A percentile compares a stretch with the other conserved stretches of the same genome.
Evolutionary conservation across 2,888 invertebrate genomes (phyloP).

Genomic region (Penaeus monodon): DNA sequence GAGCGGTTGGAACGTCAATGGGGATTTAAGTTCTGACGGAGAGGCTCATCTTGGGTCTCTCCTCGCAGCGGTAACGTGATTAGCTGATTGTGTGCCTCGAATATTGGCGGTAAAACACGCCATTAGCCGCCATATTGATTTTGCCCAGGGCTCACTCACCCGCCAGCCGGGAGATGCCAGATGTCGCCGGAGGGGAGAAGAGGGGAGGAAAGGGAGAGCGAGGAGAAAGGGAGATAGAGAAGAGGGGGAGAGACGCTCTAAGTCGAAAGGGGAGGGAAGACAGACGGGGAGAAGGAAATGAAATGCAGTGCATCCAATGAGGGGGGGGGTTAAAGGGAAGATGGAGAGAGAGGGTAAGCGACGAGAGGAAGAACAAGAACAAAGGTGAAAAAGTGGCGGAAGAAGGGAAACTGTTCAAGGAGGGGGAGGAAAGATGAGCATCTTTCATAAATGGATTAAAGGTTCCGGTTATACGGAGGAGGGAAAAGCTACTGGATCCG

Average conservation of each 20-base stretch:
- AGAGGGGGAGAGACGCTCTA: neutral
- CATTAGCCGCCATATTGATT: conserved; percentile 45
- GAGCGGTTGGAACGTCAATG: conserved; percentile 28
- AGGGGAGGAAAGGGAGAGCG: neutral
- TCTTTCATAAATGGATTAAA: no score
- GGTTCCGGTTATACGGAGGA: no score
- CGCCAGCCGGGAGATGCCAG: neutral
- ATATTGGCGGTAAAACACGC: conserved; percentile 34
- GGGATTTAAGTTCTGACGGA: conserved; percentile 37
- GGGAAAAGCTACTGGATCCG: no score
- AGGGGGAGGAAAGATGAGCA: no score
- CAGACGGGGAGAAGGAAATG: no score
- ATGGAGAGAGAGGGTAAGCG: no score
- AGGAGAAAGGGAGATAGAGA: neutral
- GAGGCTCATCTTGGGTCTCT: conserved; percentile 32
- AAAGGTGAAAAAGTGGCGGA: no score
- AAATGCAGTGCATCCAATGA: no score
- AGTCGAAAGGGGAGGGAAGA: no score
- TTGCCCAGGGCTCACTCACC: conserved; percentile 36
- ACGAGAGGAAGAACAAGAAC: no score
- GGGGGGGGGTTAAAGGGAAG: no score
- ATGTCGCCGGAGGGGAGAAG: neutral
- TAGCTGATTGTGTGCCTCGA: conserved; percentile 33
- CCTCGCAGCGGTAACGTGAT: conserved; percentile 33
- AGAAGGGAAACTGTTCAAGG: no score